These are phyloP conservation scores for Chiridota heheva DNA, from an alignment of 35 echinoderm and acorn worm species.

Conservation along the genomic window DNA sequence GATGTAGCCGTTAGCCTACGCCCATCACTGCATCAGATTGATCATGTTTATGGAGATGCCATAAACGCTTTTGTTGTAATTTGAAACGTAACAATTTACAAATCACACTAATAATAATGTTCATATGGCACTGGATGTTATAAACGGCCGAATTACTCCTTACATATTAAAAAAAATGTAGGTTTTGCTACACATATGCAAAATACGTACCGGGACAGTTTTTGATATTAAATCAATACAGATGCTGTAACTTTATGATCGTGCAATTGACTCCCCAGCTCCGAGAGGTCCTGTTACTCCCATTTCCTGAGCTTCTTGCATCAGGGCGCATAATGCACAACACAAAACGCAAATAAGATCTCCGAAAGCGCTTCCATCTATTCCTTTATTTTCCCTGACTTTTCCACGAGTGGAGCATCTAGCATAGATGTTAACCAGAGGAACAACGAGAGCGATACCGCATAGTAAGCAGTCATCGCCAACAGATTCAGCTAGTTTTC, in stretches of 20 bases:
- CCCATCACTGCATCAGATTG: too few relatives aligned
- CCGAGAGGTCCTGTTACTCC: conserved; percentile 77
- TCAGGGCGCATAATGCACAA: conserved; percentile 80
- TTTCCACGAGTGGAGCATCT: conserved; percentile 71
- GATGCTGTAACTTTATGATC: conserved; percentile 60
- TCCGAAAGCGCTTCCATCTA: conserved; percentile 74
- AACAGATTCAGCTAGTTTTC: conserved; percentile 84
- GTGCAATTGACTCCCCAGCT: conserved; percentile 84
- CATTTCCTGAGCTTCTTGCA: conserved; percentile 91
- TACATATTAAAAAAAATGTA: too few relatives aligned
- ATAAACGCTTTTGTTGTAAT: too few relatives aligned
- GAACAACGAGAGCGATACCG: conserved; percentile 70
- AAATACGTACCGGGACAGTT: too few relatives aligned
- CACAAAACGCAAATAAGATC: conserved; percentile 86
- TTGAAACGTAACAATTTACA: too few relatives aligned
- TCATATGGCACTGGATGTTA: too few relatives aligned
- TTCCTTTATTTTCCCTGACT: conserved; percentile 93
- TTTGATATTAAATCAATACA: too few relatives aligned
- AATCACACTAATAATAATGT: too few relatives aligned
- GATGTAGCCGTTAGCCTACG: too few relatives aligned
- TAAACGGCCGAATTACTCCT: too few relatives aligned
- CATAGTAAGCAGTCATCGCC: conserved; percentile 88
- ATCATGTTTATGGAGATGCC: too few relatives aligned
- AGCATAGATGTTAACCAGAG: conserved; percentile 90
- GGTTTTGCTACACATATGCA: too few relatives aligned